Conservation (phyloP, 2,113 vertebrate genomes). For the Chunga burmeisteri region DNA sequence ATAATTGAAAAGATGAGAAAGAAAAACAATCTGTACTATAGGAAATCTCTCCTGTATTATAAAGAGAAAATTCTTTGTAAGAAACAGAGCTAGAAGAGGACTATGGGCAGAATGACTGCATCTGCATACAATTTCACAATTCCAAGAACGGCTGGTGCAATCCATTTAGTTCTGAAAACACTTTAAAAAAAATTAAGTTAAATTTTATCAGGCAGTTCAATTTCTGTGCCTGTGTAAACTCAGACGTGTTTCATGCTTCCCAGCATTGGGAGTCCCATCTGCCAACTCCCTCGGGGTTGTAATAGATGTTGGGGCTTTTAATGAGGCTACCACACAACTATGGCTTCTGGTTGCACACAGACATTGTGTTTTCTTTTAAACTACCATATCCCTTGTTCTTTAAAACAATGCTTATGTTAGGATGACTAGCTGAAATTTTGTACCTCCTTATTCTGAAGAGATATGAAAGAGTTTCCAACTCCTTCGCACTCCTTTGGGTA, state of each 20-base stretch:
- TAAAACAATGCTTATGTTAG: neutral
- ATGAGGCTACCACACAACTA: neutral
- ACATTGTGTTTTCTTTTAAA: neutral
- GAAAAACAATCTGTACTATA: neutral
- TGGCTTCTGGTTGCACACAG: neutral
- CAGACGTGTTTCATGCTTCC: neutral
- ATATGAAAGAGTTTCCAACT: neutral
- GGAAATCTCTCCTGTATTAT: neutral
- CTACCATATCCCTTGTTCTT: neutral
- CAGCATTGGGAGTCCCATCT: neutral
- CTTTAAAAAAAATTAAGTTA: neutral
- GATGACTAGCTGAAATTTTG: neutral
- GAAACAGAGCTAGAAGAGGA: neutral
- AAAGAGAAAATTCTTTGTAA: neutral
- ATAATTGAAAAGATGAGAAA: neutral
- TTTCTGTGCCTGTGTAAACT: neutral
- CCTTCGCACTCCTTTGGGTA: neutral
- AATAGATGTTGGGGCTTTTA: neutral
- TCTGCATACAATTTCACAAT: neutral
- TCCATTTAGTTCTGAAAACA: neutral
- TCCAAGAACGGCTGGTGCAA: neutral
- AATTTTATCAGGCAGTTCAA: neutral
- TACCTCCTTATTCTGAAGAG: neutral
- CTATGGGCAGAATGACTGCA: neutral
- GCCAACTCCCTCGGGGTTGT: neutral